Conservation (phyloP, 2,113 vertebrate species). For the Calyptomena viridis region DNA sequence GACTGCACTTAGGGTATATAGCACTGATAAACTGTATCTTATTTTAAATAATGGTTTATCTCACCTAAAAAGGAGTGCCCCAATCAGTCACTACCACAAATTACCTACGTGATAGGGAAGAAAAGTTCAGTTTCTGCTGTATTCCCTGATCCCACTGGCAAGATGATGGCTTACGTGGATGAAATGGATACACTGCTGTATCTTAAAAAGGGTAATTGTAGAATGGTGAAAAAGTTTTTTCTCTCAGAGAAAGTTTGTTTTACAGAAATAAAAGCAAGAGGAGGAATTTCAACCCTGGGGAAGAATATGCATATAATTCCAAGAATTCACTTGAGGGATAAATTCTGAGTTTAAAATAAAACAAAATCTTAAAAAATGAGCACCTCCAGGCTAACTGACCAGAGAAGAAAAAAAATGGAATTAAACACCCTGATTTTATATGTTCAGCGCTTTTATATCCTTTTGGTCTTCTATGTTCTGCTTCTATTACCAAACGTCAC, state of each 20-base stretch:
- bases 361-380: not conserved
- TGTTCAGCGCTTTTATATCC: not conserved
- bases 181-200: not conserved
- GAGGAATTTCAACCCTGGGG: not conserved
- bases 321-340: not conserved
- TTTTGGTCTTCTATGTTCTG: not conserved
- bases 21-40: not conserved
- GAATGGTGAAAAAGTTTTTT: not conserved
- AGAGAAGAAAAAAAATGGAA: not conserved
- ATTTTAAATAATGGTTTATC: not conserved
- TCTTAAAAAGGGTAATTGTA: not conserved
- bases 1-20: not conserved
- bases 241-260: not conserved
- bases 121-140: not conserved
- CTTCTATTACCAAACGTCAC: not conserved
- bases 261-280: not conserved
- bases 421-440: not conserved
- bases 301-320: not conserved
- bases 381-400: not conserved
- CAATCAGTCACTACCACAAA: not conserved
- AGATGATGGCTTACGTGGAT: not conserved
- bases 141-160: not conserved
- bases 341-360: not conserved
- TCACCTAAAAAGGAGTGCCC: not conserved
- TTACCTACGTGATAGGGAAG: not conserved